Evolutionary conservation across 2,113 vertebrate species (phyloP).

Genomic region (Nyctereutes procyonoides): DNA sequence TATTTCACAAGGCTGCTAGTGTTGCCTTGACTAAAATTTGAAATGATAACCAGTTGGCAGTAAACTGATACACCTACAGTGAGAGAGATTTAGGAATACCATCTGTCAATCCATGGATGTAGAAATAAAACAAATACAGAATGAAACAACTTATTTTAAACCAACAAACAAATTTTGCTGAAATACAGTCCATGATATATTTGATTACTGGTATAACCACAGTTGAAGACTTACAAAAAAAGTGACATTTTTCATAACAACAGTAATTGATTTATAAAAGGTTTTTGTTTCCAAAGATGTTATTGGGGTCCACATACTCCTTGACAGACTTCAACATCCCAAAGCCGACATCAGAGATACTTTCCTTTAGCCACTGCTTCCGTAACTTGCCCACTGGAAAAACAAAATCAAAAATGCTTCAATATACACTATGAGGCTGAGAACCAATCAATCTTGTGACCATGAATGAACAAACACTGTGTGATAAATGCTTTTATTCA

Average conservation of each 20-base stretch:
- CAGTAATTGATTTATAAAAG: constrained; percentile 92
- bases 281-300: constrained; percentile 99
- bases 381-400: constrained; percentile 98
- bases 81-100: constrained; percentile 75
- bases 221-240: constrained; percentile 81
- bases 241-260: constrained; percentile 79
- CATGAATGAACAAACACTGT: constrained; percentile 99
- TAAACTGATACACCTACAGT: constrained; percentile 68
- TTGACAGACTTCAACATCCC: constrained; percentile 98
- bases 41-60: constrained; percentile 77
- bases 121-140: constrained; percentile 78
- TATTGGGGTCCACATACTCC: constrained; percentile 96
- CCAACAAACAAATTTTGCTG: constrained; percentile 75
- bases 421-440: constrained; percentile 91
- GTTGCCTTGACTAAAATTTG: constrained; percentile 77
- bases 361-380: constrained; percentile 97
- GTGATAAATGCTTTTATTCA: constrained; percentile 99
- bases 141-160: constrained; percentile 82
- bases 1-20: no score
- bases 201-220: constrained; percentile 88
- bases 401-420: constrained; percentile 87
- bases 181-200: constrained; percentile 87
- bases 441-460: constrained; percentile 99
- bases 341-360: constrained; percentile 94
- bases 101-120: constrained; percentile 81